A percentile compares a stretch with the other conserved stretches of the same genome.
Conservation (phyloP, 2,888 invertebrate species). For the Coelinius sp. region DNA sequence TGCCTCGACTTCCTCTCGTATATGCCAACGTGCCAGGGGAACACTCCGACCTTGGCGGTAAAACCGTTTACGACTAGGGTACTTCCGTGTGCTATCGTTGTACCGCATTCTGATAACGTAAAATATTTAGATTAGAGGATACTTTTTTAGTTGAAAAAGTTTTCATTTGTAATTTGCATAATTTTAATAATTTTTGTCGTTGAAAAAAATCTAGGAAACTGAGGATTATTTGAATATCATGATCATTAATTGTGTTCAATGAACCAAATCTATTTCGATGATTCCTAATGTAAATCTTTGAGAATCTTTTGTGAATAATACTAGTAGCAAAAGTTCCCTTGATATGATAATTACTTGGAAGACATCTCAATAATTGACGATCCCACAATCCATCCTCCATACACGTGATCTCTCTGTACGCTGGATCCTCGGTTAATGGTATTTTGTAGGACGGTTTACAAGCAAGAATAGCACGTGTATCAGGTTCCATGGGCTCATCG, state of each 20-base stretch:
- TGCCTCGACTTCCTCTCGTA: slow-evolving; percentile 41
- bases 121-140: slow-evolving; percentile 6
- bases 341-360: slow-evolving; percentile 53
- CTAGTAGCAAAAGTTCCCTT: too few relatives aligned
- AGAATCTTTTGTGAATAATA: too few relatives aligned
- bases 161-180: not conserved
- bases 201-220: not conserved
- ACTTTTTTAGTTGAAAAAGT: not conserved
- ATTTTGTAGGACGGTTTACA: slow-evolving; percentile 57
- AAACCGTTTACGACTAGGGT: slow-evolving; percentile 53
- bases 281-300: too few relatives aligned
- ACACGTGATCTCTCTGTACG: slow-evolving; percentile 53
- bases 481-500: slow-evolving; percentile 49
- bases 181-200: not conserved
- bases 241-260: not conserved
- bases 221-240: not conserved
- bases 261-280: not conserved
- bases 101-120: slow-evolving; percentile 52
- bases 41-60: slow-evolving; percentile 51
- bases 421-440: slow-evolving; percentile 54
- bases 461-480: slow-evolving; percentile 53
- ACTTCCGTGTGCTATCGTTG: slow-evolving; percentile 50
- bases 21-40: slow-evolving; percentile 58
- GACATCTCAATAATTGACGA: slow-evolving; percentile 52
- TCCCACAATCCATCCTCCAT: slow-evolving; percentile 53